phyloP scores from a whole-genome alignment of 2,888 invertebrate species.

The Galeopsomyia nigrocyanea region DNA sequence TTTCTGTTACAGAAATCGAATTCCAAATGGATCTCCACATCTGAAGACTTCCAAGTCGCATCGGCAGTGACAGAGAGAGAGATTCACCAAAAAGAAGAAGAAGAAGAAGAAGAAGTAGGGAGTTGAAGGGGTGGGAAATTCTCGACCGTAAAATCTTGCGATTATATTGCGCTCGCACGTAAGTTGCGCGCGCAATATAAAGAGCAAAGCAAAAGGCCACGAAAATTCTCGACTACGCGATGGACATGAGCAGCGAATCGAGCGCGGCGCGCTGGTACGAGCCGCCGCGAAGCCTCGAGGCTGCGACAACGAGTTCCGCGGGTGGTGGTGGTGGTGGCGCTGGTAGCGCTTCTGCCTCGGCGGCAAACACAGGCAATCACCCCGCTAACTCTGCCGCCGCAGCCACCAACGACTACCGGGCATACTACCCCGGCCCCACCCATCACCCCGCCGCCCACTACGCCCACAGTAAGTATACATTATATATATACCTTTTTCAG shows the following conservation, averaged over 20 bases:
- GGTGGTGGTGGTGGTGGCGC: constrained; percentile 43
- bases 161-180: neutral
- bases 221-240: constrained; percentile 61
- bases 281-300: constrained; percentile 65
- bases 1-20: too few relatives aligned
- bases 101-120: too few relatives aligned
- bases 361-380: constrained; percentile 52
- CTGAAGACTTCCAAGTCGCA: too few relatives aligned
- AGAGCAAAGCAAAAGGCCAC: constrained; percentile 25
- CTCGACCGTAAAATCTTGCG: too few relatives aligned
- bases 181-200: neutral
- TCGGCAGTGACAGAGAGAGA: too few relatives aligned
- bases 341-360: constrained; percentile 11
- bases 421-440: constrained; percentile 66
- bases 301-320: constrained; percentile 56
- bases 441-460: constrained; percentile 67
- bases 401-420: constrained; percentile 63
- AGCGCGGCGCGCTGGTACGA: constrained; percentile 68
- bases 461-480: constrained; percentile 65
- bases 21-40: too few relatives aligned
- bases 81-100: too few relatives aligned
- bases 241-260: constrained; percentile 69
- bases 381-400: constrained; percentile 58
- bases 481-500: too few relatives aligned
- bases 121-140: too few relatives aligned